Base-by-base conservation (phyloP, 1,140 invertebrate genomes). In the Caenorhabditis elegans region DNA sequence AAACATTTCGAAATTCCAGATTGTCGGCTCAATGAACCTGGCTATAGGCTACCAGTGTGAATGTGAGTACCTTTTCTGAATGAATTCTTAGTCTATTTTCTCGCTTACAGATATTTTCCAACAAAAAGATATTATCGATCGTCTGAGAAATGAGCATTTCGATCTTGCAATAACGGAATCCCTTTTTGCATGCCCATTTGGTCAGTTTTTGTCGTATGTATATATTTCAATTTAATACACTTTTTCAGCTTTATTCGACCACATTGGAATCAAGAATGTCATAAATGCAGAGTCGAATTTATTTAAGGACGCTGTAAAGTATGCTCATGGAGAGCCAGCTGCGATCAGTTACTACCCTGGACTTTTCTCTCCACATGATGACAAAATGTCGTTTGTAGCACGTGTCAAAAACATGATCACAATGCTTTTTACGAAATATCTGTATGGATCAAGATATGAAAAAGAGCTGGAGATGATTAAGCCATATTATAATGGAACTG, bases 351-450 rank as follows among this genome's bases (percentile, higher is more conserved):
- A 65, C 36, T 77, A 26, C 19, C 48, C 76, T 28, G 76, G 76
- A 49, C 28, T 51, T 8, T 46, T 43, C 19, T 49, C 60, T 26
- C 34, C 70, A 13, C 46, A 22, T 24, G 31, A 31, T 11, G 80
- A 81, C n/a, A 60, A 60, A 76, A 81, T 81, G 80, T 26, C 28
- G 3, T 76, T 81, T 24, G 19, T 81, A 5, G 47, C 28, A 26
- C 39, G 80, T 8, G 24, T 28, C 19, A 22, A 53, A 0, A 81
- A 81, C 13, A 11, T 53, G 17, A 5, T 81, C 28, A 28, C 6
- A 39, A 81, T 60, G 31, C 13, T 81, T 0, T 39, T 76, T 46
- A 60, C 53, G 8, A 31, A 46, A 26, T 31, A 55, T 26, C 76
- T 76, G 22, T 26, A 51, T 6, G 19, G n/a, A 1, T 34, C 31